Percentiles rank a stretch among this genome's conserved stretches.
phyloP scores from a whole-genome alignment of 2,113 vertebrate genomes.

The Notarius lentiginosus region DNA sequence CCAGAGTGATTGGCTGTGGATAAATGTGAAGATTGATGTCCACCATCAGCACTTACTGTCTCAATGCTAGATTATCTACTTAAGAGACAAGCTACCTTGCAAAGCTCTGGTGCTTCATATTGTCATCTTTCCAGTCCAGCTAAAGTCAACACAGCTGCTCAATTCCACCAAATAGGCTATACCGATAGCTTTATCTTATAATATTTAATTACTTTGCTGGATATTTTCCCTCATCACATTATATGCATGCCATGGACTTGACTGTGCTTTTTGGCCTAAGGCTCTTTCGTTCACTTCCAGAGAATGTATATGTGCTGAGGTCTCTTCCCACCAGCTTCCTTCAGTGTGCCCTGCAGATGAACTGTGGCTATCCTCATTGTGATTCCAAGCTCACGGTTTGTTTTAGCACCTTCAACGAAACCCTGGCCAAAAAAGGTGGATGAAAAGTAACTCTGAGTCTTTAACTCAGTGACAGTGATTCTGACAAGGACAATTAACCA shows the following conservation, averaged over 20 bases:
- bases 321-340: slow-evolving; percentile 35
- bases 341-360: slow-evolving; percentile 44
- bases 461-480: not conserved
- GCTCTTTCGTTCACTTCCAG: slow-evolving; percentile 40
- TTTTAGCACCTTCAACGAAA: slow-evolving; percentile 17
- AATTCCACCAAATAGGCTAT: not conserved
- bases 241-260: slow-evolving; percentile 37
- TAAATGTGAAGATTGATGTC: slow-evolving; percentile 40
- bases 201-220: slow-evolving; percentile 39
- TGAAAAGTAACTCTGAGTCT: slow-evolving; percentile 35
- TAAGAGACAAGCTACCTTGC: slow-evolving; percentile 35
- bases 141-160: not conserved
- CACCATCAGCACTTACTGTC: slow-evolving; percentile 37
- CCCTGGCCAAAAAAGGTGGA: not conserved
- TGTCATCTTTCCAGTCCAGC: not conserved
- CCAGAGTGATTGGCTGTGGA: slow-evolving; percentile 36
- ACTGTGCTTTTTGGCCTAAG: slow-evolving; percentile 35
- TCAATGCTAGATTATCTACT: slow-evolving; percentile 44
- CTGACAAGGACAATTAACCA: slow-evolving; percentile 23
- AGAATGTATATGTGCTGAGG: slow-evolving; percentile 3
- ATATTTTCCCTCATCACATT: slow-evolving; percentile 23
- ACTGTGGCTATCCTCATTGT: slow-evolving; percentile 43
- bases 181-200: not conserved
- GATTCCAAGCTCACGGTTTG: slow-evolving; percentile 38
- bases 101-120: slow-evolving; percentile 12